A percentile compares a stretch with the other conserved stretches of the same genome.
These are phyloP conservation scores for Acanthopagrus latus DNA, from an alignment of 2,797 vertebrate species.

Conservation along the genomic window DNA sequence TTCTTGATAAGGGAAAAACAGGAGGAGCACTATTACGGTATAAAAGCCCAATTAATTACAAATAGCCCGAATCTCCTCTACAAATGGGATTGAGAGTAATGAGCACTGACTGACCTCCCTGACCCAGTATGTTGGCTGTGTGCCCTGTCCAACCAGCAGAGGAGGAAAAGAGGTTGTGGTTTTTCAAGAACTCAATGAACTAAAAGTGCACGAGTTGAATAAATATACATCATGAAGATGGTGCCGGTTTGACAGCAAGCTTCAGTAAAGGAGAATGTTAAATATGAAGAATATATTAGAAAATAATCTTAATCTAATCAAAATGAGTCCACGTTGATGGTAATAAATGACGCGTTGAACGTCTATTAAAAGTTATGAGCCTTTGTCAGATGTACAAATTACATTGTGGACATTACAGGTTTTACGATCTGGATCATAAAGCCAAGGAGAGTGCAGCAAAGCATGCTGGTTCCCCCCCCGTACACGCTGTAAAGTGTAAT, in stretches of 20 bases:
- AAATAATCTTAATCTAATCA: neutral
- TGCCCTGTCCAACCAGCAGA: constrained; percentile 4
- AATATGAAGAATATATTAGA: neutral
- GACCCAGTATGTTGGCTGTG: constrained; percentile 32
- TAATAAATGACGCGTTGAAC: neutral
- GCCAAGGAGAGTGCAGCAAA: constrained; percentile 14
- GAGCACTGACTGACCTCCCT: constrained; percentile 28
- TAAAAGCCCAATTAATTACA: constrained; percentile 20
- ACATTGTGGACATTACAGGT: neutral
- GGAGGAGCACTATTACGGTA: neutral
- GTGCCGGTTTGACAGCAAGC: neutral
- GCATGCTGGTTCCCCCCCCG: neutral
- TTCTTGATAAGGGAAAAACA: constrained; percentile 23
- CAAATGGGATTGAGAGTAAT: constrained; percentile 35
- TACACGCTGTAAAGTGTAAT: constrained; percentile 11
- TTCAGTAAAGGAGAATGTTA: neutral
- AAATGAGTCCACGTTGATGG: neutral
- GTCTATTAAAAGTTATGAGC: constrained; percentile 9
- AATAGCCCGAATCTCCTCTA: constrained; percentile 21
- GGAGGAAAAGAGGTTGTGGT: neutral
- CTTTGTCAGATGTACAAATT: neutral
- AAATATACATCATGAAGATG: neutral
- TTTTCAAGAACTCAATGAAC: constrained; percentile 25
- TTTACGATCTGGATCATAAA: constrained; percentile 5
- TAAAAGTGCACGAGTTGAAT: neutral